These are phyloP conservation scores for Drosophila anceps DNA, from an alignment of 2,888 invertebrate species.

Conservation along the genomic window DNA sequence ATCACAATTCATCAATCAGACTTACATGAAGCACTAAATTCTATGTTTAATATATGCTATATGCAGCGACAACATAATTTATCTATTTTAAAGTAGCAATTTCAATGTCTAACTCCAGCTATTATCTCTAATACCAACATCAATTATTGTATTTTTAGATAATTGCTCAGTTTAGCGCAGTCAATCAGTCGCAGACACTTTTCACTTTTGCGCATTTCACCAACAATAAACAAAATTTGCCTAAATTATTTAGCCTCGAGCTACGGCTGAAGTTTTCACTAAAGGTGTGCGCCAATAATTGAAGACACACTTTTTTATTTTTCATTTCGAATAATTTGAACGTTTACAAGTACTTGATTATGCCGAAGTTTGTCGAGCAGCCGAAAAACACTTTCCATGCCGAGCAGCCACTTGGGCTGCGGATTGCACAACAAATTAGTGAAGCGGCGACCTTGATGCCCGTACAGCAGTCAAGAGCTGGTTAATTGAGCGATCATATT, in stretches of 20 bases:
- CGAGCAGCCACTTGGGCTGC: constrained; percentile 26
- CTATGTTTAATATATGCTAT: no score
- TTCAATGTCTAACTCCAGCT: neutral
- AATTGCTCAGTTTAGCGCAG: constrained; percentile 22
- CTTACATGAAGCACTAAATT: neutral
- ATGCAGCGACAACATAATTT: neutral
- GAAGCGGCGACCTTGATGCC: constrained; percentile 58
- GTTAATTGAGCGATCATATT: constrained; percentile 31
- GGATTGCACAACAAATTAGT: constrained; percentile 42
- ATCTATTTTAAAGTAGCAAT: neutral
- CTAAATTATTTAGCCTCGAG: constrained; percentile 26
- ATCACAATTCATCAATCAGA: neutral
- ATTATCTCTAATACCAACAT: neutral
- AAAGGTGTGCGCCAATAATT: constrained; percentile 55
- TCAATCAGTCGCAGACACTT: constrained; percentile 25
- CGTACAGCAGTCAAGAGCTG: constrained; percentile 23
- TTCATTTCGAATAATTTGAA: constrained; percentile 12
- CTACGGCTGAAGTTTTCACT: constrained; percentile 29
- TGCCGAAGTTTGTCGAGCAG: constrained; percentile 29
- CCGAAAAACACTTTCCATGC: constrained; percentile 28
- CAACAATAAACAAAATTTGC: constrained; percentile 17
- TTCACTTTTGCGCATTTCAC: constrained; percentile 70
- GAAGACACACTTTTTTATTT: constrained; percentile 12
- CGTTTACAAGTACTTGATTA: constrained; percentile 42
- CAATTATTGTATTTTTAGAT: neutral